Percentiles rank a stretch among this genome's conserved stretches.
These are phyloP conservation scores for Chloebia gouldiae DNA, from an alignment of 2,113 vertebrate species.

Conservation along the genomic window DNA sequence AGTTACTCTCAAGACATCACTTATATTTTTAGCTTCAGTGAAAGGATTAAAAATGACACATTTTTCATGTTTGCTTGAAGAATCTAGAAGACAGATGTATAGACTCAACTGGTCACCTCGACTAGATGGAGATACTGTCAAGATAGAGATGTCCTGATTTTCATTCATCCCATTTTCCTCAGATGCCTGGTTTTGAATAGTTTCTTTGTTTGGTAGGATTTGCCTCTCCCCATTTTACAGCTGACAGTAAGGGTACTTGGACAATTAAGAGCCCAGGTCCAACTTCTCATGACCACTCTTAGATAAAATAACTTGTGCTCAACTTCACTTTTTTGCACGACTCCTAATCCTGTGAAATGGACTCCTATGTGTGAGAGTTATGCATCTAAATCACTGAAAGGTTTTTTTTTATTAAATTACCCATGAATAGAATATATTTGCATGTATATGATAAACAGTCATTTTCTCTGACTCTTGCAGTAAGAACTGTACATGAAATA, in stretches of 20 bases:
- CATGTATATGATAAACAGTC: background rate
- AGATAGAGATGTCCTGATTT: background rate
- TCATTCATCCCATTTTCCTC: background rate
- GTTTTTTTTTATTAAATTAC: background rate
- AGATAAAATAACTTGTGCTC: background rate
- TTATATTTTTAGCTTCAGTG: background rate
- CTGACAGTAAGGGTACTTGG: background rate
- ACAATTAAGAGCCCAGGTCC: background rate
- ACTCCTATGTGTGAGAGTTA: background rate
- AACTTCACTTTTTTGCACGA: background rate
- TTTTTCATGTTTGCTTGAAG: background rate
- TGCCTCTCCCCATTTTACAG: background rate
- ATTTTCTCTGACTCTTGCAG: background rate
- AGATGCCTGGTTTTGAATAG: background rate
- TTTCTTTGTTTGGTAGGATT: background rate
- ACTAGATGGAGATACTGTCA: background rate
- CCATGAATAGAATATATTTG: background rate
- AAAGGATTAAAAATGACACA: background rate
- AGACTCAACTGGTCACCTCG: rapidly evolving
- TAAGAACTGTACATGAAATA: background rate
- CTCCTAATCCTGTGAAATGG: background rate
- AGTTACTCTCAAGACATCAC: background rate
- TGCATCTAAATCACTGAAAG: background rate
- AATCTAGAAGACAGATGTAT: background rate
- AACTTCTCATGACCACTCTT: background rate